These are phyloP conservation scores for Gadopsis marmoratus DNA, from an alignment of 2,797 vertebrate species.

Conservation along the genomic window DNA sequence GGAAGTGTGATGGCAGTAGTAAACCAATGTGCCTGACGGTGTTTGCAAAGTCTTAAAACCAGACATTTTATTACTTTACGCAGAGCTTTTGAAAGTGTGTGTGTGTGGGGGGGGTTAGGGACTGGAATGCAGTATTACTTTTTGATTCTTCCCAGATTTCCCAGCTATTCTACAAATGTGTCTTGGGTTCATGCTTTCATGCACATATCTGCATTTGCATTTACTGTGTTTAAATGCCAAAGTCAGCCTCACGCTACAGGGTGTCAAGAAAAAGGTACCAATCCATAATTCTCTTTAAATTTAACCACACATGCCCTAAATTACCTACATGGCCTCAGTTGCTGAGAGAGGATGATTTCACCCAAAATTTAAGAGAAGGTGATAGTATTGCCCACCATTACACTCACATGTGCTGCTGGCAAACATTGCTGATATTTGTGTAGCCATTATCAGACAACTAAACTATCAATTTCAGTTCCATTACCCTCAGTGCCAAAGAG, in stretches of 20 bases:
- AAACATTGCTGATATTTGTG: constrained; percentile 24
- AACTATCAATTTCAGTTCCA: constrained; percentile 51
- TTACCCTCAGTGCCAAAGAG: constrained; percentile 44
- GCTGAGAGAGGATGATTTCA: neutral
- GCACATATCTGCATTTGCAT: constrained; percentile 54
- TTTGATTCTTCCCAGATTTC: constrained; percentile 5
- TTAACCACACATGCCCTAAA: constrained; percentile 2
- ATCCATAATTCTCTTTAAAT: constrained; percentile 21
- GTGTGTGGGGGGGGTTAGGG: neutral
- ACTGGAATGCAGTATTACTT: neutral
- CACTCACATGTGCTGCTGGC: constrained; percentile 8
- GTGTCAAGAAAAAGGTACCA: neutral
- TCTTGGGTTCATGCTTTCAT: constrained; percentile 40
- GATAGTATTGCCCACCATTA: neutral
- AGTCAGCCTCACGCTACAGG: neutral
- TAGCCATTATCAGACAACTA: constrained; percentile 38
- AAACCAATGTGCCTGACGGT: neutral
- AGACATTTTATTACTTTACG: constrained; percentile 8
- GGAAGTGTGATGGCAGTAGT: neutral
- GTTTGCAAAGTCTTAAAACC: neutral
- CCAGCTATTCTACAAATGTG: constrained; percentile 28
- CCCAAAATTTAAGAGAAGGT: neutral
- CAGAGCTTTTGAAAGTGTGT: constrained; percentile 28
- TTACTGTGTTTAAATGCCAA: constrained; percentile 7
- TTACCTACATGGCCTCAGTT: neutral